These are phyloP conservation scores for Epinotia demarniana DNA, from an alignment of 2,888 invertebrate species.

Conservation along the genomic window DNA sequence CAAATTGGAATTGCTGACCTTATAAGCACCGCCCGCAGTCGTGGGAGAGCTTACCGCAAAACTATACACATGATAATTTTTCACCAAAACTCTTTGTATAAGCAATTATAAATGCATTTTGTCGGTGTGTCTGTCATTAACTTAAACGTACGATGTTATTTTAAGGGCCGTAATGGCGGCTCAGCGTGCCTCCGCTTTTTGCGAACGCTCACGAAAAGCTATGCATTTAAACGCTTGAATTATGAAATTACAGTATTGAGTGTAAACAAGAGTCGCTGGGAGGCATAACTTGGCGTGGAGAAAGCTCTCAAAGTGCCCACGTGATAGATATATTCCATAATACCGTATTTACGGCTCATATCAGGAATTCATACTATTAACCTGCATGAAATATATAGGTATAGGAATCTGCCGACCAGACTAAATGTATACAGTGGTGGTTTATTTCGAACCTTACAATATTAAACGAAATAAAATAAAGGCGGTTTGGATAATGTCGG, in stretches of 20 bases:
- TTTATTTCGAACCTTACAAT: neutral
- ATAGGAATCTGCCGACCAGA: neutral
- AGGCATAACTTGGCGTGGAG: slow-evolving; percentile 47
- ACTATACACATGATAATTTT: slow-evolving; percentile 77
- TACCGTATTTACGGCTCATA: neutral
- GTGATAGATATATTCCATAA: slow-evolving; percentile 1
- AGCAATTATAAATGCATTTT: slow-evolving; percentile 83
- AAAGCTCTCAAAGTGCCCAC: slow-evolving; percentile 10
- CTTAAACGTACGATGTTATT: slow-evolving; percentile 85
- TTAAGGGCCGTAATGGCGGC: slow-evolving; percentile 82
- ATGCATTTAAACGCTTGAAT: slow-evolving; percentile 84
- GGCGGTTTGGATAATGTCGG: too few species aligned
- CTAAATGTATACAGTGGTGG: neutral
- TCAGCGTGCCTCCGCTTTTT: slow-evolving; percentile 74
- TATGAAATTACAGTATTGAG: slow-evolving; percentile 84
- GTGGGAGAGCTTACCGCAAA: slow-evolving; percentile 68
- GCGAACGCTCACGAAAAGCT: slow-evolving; percentile 80
- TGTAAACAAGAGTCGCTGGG: slow-evolving; percentile 72
- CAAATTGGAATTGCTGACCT: slow-evolving; percentile 24
- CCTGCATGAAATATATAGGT: neutral
- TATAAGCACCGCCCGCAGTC: slow-evolving; percentile 44
- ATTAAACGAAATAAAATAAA: neutral
- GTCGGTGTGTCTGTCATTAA: slow-evolving; percentile 83
- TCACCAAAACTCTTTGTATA: slow-evolving; percentile 82
- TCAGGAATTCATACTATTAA: neutral